Evolutionary conservation across 2,797 vertebrate genomes (phyloP), one percentile per base, ranked within the genome.

Genomic region (Chelon auratus): DNA sequence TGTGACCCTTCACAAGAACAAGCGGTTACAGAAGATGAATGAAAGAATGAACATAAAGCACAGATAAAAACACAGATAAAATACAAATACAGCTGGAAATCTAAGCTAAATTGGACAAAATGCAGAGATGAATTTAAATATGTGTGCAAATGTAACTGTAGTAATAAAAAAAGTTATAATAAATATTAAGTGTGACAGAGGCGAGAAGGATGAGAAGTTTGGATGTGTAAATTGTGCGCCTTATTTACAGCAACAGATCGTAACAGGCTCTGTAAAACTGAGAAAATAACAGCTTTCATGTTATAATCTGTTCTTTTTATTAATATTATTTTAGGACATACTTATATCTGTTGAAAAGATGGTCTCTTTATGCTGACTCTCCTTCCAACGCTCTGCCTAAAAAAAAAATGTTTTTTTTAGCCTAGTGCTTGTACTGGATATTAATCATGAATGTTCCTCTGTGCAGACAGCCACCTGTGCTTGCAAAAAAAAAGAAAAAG

Each of bases 381-480:
- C 15, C 50, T 57, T 78, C 57, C 4, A 30, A 24, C 56, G 42
- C 45, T 68, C 47, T 52, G 37, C 40, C 45, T 51, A 2, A 62
- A 74, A 64, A 74, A 65, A 22, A 22, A 22, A 22, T 13, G 39
- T 36, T 50, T 75, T 33, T 68, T 64, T 58, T 52, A 60, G 61
- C 62, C n/a, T 33, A 45, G 61, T 77, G 50, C 48, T 73, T 12
- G n/a, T 9, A 1, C 42, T 65, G 30, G 33, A 37, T 55, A 76
- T 78, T 65, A 80, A 68, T 83, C 71, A 75, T 66, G 43, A 67
- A 55, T 39, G 63, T 50, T 63, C 50, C 24, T 58, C 36, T 56
- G 33, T 22, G 63, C 67, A 58, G 66, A 72, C 37, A 57, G 62
- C 63, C 79, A 77, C 69, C 62, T 83, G 77, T 43, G 55, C 60